Evolutionary conservation across 2,888 invertebrate species (phyloP), one percentile per base, ranked within the genome.

Genomic region (Sicus ferrugineus): DNA sequence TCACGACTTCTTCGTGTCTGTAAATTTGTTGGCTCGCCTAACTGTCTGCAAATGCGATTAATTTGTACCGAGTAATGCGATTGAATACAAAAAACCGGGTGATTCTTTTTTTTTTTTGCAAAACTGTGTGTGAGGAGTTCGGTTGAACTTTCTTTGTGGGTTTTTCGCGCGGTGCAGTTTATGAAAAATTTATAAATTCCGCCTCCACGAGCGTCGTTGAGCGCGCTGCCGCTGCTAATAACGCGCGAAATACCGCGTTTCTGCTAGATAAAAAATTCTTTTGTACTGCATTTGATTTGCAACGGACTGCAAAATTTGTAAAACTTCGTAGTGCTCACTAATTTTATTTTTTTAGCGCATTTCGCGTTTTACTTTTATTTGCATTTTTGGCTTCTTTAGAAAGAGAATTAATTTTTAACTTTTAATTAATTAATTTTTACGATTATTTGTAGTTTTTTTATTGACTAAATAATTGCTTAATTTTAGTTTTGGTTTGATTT

Each of bases 1-100:
- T 52, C 73, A 68, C 74, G 67, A 72, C 74, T 73, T 73, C 66
- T 73, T 75, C 72, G 67, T 73, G 72, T 73, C 73, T 67, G 65
- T 69, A 70, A 50, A 26, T 64, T 61, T 48, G 54, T 28, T 23
- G 28, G 54, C 31, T 62, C 48, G 26, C 19, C 42, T 42, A 23
- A 54, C 21, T 21, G 21, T 52, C 11, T 23, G 50, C 21, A 21
- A 11, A 52, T 23, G 50, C 50, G 28, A n/a, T 54, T 66, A n/a
- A 21, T 64, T 69, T 65, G 59, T 59, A 63, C 42, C 62, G 23
- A 46, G 7, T 21, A 54, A 9, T 23, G 4, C 14, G 6, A 21
- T 42, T 52, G 28, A n/a, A 11, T 56, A 28, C 14, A 71, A 70
- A 69, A 65, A 72, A 67, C 69, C 67, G 67, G 58, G 64, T 63